These are phyloP conservation scores for Acridotheres tristis DNA, from an alignment of 2,797 vertebrate genomes.

Conservation along the genomic window DNA sequence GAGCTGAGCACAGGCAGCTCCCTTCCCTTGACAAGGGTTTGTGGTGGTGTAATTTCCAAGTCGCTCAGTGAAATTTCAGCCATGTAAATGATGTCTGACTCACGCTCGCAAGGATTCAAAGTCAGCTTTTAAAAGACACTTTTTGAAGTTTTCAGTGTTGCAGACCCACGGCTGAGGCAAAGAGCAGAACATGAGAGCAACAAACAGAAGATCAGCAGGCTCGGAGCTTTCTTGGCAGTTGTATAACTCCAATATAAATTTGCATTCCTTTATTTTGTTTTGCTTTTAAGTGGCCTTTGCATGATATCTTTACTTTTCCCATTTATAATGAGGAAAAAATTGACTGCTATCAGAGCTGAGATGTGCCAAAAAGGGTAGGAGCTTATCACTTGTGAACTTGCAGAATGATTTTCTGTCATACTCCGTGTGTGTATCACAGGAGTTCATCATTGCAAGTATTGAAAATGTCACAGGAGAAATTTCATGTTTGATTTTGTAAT, in stretches of 20 bases:
- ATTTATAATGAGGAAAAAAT: conserved; percentile 14
- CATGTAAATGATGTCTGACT: conserved; percentile 37
- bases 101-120: neutral
- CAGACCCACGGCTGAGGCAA: neutral
- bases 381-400: conserved; percentile 21
- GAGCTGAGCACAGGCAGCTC: neutral
- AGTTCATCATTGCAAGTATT: neutral
- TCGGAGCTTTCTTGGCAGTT: neutral
- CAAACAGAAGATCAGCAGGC: conserved; percentile 22
- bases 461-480: neutral
- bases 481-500: neutral
- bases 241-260: neutral
- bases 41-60: neutral
- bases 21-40: neutral
- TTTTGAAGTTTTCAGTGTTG: neutral
- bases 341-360: neutral
- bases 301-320: neutral
- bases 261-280: conserved; percentile 24
- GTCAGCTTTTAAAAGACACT: conserved; percentile 18
- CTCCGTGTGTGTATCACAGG: neutral
- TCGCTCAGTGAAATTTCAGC: conserved; percentile 24
- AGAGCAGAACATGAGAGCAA: neutral
- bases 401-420: neutral
- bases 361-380: neutral
- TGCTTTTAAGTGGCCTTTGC: conserved; percentile 41